Percentiles rank a stretch among this genome's conserved stretches.
These are phyloP conservation scores for Leptoteleia sp. DNA, from an alignment of 1,140 invertebrate genomes.

Conservation along the genomic window DNA sequence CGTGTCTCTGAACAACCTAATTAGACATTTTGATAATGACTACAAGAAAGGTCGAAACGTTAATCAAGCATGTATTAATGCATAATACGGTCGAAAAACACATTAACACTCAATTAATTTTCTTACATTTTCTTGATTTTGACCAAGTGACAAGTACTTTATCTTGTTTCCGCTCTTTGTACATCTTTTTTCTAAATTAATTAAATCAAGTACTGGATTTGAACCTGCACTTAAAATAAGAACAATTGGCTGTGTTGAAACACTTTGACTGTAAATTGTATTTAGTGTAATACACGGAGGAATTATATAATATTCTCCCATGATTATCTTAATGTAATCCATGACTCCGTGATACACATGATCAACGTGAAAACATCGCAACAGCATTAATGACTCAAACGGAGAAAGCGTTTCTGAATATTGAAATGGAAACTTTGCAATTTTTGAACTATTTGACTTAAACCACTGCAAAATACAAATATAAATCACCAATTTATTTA, in stretches of 20 bases:
- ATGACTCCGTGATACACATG: slow-evolving; percentile 90
- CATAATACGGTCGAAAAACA: too few relatives aligned
- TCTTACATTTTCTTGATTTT: slow-evolving; percentile 91
- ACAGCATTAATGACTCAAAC: slow-evolving; percentile 90
- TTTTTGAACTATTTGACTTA: slow-evolving; percentile 89
- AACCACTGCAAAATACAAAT: slow-evolving; percentile 90
- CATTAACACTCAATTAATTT: too few relatives aligned
- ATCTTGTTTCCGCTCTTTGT: slow-evolving; percentile 85
- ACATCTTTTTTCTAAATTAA: slow-evolving; percentile 23
- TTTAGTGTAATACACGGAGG: slow-evolving; percentile 91
- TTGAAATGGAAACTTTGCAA: slow-evolving; percentile 84
- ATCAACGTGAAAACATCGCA: slow-evolving; percentile 93
- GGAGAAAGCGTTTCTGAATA: slow-evolving; percentile 85
- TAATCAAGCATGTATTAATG: too few relatives aligned
- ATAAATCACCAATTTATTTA: too few relatives aligned
- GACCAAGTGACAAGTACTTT: slow-evolving; percentile 91
- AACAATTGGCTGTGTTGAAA: slow-evolving; percentile 83
- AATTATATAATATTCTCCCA: slow-evolving; percentile 93
- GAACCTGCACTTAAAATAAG: slow-evolving; percentile 94
- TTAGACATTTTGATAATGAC: too few relatives aligned
- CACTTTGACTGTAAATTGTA: slow-evolving; percentile 90
- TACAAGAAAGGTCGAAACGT: too few relatives aligned
- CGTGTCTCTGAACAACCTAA: too few relatives aligned
- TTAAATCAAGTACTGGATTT: slow-evolving; percentile 20
- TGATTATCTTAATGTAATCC: slow-evolving; percentile 88